phyloP scores from a whole-genome alignment of 1,140 invertebrate species.

The Trichomalopsis sarcophagae region DNA sequence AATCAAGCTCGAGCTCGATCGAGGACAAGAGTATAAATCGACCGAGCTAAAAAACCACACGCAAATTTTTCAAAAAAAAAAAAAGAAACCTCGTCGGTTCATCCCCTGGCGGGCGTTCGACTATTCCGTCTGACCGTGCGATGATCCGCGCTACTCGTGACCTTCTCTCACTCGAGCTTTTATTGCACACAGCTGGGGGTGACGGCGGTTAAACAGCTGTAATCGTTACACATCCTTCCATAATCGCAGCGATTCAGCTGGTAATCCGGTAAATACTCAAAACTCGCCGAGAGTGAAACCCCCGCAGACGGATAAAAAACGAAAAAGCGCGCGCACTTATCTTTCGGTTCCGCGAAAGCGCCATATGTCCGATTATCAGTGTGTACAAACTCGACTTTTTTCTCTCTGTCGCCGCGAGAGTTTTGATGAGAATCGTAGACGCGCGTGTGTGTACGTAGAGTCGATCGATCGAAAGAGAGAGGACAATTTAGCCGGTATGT shows the following conservation, averaged over 20 bases:
- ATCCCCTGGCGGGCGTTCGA: background rate
- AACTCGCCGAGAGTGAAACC: background rate
- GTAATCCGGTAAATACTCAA: background rate
- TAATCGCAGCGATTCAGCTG: too few species aligned
- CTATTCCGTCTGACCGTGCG: conserved; percentile 37
- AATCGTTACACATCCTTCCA: too few species aligned
- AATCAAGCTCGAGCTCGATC: too few species aligned
- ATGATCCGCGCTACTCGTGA: conserved; percentile 27
- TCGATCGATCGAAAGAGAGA: background rate
- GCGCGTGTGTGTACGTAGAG: too few species aligned
- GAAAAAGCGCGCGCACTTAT: background rate
- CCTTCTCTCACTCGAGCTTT: background rate
- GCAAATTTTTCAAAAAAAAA: too few species aligned
- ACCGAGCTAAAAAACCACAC: too few species aligned
- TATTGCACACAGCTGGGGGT: too few species aligned
- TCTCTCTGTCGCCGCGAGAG: background rate
- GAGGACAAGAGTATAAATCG: too few species aligned
- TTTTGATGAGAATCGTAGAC: too few species aligned
- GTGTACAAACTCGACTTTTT: background rate
- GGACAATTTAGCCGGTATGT: background rate
- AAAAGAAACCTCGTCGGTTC: background rate
- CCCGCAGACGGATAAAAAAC: background rate
- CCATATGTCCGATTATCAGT: conserved; percentile 12
- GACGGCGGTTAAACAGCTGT: too few species aligned
- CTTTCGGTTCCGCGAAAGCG: background rate